Percentiles rank a stretch among this genome's conserved stretches.
Conservation (phyloP, 2,888 invertebrate species). For the Troides aeacus region DNA sequence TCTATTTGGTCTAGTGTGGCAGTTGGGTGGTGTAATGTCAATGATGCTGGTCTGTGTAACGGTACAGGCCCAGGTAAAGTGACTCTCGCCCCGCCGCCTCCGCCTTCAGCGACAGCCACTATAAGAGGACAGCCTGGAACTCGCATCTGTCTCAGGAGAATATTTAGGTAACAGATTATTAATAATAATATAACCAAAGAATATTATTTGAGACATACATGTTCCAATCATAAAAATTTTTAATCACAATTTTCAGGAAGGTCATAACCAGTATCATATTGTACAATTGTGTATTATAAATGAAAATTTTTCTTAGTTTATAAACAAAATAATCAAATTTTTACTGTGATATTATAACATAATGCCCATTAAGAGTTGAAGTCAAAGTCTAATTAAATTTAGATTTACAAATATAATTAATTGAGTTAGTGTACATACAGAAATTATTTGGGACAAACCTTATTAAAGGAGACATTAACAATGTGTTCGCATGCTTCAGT, state of each 20-base stretch:
- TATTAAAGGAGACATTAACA: constrained; percentile 98
- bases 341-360: too few relatives aligned
- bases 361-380: too few relatives aligned
- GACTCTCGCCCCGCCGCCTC: constrained; percentile 84
- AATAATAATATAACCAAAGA: background rate
- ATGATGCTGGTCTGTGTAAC: constrained; percentile 84
- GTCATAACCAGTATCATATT: too few relatives aligned
- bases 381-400: too few relatives aligned
- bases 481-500: constrained; percentile 96
- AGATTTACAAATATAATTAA: too few relatives aligned
- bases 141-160: constrained; percentile 68
- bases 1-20: constrained; percentile 96
- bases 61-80: constrained; percentile 87
- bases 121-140: constrained; percentile 95
- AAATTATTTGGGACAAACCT: constrained; percentile 77
- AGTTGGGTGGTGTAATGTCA: constrained; percentile 89
- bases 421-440: too few relatives aligned
- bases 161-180: constrained; percentile 3
- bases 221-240: too few relatives aligned
- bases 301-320: too few relatives aligned
- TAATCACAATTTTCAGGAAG: too few relatives aligned
- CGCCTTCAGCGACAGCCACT: constrained; percentile 84
- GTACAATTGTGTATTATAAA: too few relatives aligned
- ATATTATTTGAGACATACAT: too few relatives aligned
- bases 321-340: too few relatives aligned